A percentile compares a stretch with the other conserved stretches of the same genome.
Evolutionary conservation across 2,797 vertebrate genomes (phyloP).

Genomic region (Coregonus sp.): DNA sequence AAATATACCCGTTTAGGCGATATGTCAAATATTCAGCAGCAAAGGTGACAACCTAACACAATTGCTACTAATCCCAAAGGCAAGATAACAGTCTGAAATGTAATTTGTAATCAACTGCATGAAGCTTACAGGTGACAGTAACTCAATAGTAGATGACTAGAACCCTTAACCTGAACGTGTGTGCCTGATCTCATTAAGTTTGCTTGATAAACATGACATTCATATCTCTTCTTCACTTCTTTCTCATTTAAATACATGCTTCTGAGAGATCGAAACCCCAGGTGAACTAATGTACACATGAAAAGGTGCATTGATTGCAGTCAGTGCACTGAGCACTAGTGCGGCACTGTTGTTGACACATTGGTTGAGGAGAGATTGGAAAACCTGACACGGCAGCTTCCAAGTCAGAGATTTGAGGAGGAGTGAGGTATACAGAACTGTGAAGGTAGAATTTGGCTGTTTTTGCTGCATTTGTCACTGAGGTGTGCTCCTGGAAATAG

Average conservation of each 20-base stretch:
- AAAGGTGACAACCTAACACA: slow-evolving; percentile 55
- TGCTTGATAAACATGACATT: slow-evolving; percentile 9
- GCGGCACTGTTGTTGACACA: not conserved
- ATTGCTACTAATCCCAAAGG: slow-evolving; percentile 52
- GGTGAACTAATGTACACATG: not conserved
- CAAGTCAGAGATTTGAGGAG: not conserved
- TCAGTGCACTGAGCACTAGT: not conserved
- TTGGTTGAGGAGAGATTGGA: not conserved
- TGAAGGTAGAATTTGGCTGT: not conserved
- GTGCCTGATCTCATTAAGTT: slow-evolving; percentile 22
- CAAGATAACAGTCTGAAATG: slow-evolving; percentile 45
- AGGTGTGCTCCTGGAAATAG: not conserved
- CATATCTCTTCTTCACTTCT: slow-evolving; percentile 1
- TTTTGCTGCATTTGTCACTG: not conserved
- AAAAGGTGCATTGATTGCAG: not conserved
- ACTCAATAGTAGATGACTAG: slow-evolving; percentile 65
- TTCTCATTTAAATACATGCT: slow-evolving; percentile 1
- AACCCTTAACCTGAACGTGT: slow-evolving; percentile 45
- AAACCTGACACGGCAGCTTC: not conserved
- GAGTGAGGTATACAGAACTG: not conserved
- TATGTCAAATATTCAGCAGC: slow-evolving; percentile 23
- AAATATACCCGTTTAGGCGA: slow-evolving; percentile 29
- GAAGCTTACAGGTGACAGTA: slow-evolving; percentile 39
- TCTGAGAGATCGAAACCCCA: not conserved
- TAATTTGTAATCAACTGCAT: slow-evolving; percentile 63